Percentiles rank a stretch among this genome's conserved stretches.
Conservation (phyloP, 2,888 invertebrate genomes). For the Halictus ligatus region DNA sequence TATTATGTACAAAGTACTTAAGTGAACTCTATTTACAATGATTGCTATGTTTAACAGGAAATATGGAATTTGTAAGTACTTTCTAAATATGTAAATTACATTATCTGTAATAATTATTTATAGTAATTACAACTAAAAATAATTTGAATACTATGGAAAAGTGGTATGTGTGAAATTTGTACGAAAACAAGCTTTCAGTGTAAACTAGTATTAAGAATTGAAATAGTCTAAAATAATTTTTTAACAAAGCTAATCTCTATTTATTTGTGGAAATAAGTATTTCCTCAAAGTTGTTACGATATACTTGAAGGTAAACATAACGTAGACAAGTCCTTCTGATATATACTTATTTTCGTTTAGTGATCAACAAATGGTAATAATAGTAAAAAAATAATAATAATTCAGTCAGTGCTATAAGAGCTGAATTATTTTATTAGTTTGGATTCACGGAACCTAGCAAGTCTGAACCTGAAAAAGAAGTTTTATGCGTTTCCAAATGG, state of each 20-base stretch:
- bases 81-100: not conserved
- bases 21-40: not conserved
- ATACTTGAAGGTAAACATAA: not conserved
- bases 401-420: not conserved
- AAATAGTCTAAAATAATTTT: not conserved
- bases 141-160: not conserved
- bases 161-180: not conserved
- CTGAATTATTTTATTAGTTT: not conserved
- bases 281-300: not conserved
- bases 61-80: not conserved
- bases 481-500: not conserved
- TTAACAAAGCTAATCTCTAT: not conserved
- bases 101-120: not conserved
- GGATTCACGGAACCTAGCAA: not conserved
- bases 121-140: not conserved
- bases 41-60: not conserved
- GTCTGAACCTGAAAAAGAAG: too few relatives aligned
- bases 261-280: not conserved
- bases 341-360: not conserved
- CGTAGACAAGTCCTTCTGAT: too few relatives aligned
- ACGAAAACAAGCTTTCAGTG: not conserved
- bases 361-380: too few relatives aligned
- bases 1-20: not conserved
- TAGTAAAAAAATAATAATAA: too few relatives aligned
- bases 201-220: not conserved